phyloP scores from a whole-genome alignment of 2,888 invertebrate genomes.

The Cryptus armator region DNA sequence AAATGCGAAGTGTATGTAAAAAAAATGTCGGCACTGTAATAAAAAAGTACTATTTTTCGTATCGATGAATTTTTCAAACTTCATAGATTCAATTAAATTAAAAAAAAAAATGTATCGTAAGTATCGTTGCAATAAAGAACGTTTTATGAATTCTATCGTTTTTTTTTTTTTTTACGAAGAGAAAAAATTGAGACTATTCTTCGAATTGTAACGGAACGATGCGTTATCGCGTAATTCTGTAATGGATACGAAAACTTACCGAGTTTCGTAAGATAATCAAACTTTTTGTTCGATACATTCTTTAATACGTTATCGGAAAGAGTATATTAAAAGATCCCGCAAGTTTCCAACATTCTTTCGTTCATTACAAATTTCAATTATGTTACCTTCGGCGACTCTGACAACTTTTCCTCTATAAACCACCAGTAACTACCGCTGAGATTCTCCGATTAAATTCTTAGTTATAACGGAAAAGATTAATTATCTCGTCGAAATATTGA shows the following conservation, averaged over 20 bases:
- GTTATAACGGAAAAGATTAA: constrained; percentile 40
- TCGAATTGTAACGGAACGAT: neutral
- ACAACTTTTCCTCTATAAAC: constrained; percentile 56
- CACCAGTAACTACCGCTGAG: constrained; percentile 46
- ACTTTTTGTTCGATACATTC: constrained; percentile 38
- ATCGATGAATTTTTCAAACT: too few relatives aligned
- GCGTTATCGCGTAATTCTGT: too few relatives aligned
- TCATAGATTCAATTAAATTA: too few relatives aligned
- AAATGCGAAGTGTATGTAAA: too few relatives aligned
- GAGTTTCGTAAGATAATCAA: constrained; percentile 32
- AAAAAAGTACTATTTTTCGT: too few relatives aligned
- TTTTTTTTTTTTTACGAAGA: constrained; percentile 10
- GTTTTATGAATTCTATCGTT: neutral
- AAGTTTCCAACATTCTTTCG: constrained; percentile 8
- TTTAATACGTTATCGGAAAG: constrained; percentile 37
- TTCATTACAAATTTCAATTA: constrained; percentile 43
- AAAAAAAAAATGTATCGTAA: too few relatives aligned
- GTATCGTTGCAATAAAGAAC: too few relatives aligned
- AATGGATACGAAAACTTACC: too few relatives aligned
- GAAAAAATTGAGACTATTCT: neutral
- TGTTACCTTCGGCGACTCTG: neutral
- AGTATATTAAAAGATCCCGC: constrained; percentile 44
- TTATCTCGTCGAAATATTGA: constrained; percentile 23
- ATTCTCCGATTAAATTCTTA: constrained; percentile 55
- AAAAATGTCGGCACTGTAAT: too few relatives aligned